These are phyloP conservation scores for Ifrita kowaldi DNA, from an alignment of 2,113 vertebrate species.

Conservation along the genomic window DNA sequence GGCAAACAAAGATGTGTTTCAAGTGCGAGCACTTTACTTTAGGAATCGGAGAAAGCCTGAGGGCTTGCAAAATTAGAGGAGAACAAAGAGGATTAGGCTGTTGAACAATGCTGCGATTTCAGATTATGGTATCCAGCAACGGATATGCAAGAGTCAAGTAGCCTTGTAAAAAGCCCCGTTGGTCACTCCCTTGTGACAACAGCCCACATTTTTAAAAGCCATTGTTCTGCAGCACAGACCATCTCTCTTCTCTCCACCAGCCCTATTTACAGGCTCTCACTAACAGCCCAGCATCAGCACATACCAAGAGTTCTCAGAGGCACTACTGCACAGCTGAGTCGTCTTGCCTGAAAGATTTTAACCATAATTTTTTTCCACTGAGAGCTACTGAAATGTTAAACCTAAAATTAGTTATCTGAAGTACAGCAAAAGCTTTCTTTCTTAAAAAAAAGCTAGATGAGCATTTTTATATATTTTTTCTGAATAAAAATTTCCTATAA, in stretches of 20 bases:
- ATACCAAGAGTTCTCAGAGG: not conserved
- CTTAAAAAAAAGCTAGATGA: not conserved
- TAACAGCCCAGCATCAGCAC: not conserved
- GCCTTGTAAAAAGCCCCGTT: conserved; percentile 33
- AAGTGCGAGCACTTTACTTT: conserved; percentile 30
- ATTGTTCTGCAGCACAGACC: conserved; percentile 8
- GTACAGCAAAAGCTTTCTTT: not conserved
- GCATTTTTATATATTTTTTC: not conserved
- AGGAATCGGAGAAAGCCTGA: conserved; percentile 42
- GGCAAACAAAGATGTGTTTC: conserved; percentile 51
- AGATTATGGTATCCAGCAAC: conserved; percentile 58
- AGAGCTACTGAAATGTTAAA: not conserved
- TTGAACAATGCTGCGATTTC: conserved; percentile 46
- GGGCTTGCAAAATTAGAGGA: conserved; percentile 52
- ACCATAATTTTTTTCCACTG: not conserved
- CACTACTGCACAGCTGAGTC: not conserved
- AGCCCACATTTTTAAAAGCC: not conserved
- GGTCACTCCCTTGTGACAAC: conserved; percentile 30
- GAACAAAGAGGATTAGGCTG: conserved; percentile 64
- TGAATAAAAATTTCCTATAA: not conserved
- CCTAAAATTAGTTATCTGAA: not conserved
- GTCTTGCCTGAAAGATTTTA: not conserved
- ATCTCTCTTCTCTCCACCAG: not conserved
- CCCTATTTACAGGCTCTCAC: not conserved
- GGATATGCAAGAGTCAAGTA: conserved; percentile 62